Evolutionary conservation across 2,113 vertebrate genomes (phyloP).

Genomic region (Myrmecobius fasciatus): DNA sequence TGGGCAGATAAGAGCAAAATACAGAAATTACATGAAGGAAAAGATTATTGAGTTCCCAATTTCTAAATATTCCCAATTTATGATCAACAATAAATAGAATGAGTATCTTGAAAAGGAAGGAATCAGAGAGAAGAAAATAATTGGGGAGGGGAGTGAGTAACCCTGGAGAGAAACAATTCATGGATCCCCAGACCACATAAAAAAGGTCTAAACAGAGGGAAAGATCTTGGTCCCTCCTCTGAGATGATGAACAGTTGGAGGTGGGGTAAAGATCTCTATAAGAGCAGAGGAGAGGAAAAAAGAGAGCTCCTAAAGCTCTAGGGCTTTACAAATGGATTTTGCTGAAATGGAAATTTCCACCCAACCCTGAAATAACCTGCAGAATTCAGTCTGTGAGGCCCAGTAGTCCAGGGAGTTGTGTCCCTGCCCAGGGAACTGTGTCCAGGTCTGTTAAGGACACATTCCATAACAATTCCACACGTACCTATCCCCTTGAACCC

Average conservation of each 20-base stretch:
- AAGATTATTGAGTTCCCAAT: background rate
- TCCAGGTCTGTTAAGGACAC: constrained; percentile 57
- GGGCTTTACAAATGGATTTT: constrained; percentile 80
- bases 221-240: constrained; percentile 4
- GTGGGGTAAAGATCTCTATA: constrained; percentile 46
- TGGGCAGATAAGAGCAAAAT: background rate
- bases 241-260: background rate
- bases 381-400: constrained; percentile 57
- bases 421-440: background rate
- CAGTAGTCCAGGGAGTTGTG: background rate
- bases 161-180: background rate
- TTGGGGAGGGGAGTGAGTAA: background rate
- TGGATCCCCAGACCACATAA: too few relatives aligned
- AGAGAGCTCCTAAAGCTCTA: constrained; percentile 71
- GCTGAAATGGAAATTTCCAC: constrained; percentile 81
- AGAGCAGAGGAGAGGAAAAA: constrained; percentile 53
- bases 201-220: background rate
- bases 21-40: background rate
- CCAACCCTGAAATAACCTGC: constrained; percentile 77
- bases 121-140: background rate
- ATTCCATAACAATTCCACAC: background rate
- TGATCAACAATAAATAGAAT: background rate
- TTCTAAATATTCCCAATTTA: background rate
- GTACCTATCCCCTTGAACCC: background rate
- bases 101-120: background rate